These are phyloP conservation scores for Myotis davidii DNA, from an alignment of 2,113 vertebrate genomes.

Conservation along the genomic window DNA sequence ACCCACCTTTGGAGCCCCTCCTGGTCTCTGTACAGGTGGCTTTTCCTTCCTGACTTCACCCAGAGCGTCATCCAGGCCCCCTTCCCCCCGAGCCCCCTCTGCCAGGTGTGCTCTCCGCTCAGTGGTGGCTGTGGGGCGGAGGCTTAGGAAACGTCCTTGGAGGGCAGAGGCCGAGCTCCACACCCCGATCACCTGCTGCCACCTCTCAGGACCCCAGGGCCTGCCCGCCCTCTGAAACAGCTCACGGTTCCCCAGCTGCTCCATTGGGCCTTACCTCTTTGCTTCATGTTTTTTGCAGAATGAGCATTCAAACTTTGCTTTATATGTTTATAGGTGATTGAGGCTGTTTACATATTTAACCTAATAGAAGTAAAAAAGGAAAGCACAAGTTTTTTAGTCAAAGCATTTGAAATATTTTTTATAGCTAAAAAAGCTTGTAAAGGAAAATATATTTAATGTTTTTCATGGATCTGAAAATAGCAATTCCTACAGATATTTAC, in stretches of 20 bases:
- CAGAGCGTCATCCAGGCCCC: not conserved
- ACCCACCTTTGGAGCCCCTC: not conserved
- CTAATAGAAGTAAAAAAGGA: conserved; percentile 27
- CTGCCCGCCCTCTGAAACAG: not conserved
- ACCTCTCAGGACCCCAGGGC: not conserved
- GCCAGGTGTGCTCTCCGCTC: not conserved
- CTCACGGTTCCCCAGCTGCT: not conserved
- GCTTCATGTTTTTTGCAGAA: not conserved
- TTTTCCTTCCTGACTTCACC: not conserved
- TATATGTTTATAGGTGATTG: not conserved
- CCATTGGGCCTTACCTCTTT: not conserved
- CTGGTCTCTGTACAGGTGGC: not conserved
- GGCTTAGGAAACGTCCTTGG: not conserved
- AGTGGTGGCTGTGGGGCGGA: not conserved
- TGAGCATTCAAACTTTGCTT: not conserved
- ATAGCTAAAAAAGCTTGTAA: not conserved
- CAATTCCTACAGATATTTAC: not conserved
- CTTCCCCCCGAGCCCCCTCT: not conserved
- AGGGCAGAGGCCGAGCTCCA: not conserved
- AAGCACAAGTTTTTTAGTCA: not conserved
- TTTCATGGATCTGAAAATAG: conserved; percentile 19
- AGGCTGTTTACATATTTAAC: conserved; percentile 9
- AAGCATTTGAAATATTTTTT: conserved; percentile 51
- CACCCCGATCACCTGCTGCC: not conserved
- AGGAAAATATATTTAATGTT: not conserved